A percentile compares a stretch with the other conserved stretches of the same genome.
These are phyloP conservation scores for Leucophenga maculata DNA, from an alignment of 2,888 invertebrate genomes.

Conservation along the genomic window DNA sequence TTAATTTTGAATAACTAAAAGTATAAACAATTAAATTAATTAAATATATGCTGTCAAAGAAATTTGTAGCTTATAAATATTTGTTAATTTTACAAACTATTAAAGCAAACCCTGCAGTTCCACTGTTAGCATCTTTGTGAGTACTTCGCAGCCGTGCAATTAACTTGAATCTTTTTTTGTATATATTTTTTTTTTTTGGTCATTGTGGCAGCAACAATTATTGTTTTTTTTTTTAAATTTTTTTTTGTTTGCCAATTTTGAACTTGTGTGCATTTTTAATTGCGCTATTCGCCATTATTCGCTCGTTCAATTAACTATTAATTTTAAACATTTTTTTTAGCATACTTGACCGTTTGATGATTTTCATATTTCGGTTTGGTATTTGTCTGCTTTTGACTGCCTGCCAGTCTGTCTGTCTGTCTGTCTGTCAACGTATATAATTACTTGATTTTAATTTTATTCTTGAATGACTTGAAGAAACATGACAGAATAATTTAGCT, in stretches of 20 bases:
- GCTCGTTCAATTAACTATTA: slow-evolving; percentile 33
- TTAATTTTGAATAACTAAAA: no score
- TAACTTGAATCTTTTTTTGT: neutral
- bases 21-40: no score
- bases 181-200: neutral
- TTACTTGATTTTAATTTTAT: slow-evolving; percentile 21
- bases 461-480: slow-evolving; percentile 14
- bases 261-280: slow-evolving; percentile 42
- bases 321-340: slow-evolving; percentile 25
- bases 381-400: slow-evolving; percentile 14
- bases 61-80: no score
- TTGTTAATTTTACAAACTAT: no score
- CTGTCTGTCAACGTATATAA: slow-evolving; percentile 31
- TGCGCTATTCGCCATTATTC: slow-evolving; percentile 42
- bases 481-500: neutral
- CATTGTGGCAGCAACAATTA: neutral
- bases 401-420: slow-evolving; percentile 33
- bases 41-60: no score
- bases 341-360: slow-evolving; percentile 6
- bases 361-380: slow-evolving; percentile 16
- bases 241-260: slow-evolving; percentile 19
- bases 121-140: no score
- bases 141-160: no score
- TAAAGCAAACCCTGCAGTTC: no score
- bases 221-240: neutral